Conservation (phyloP, 2,113 vertebrate genomes). For the Pseudorasbora parva region DNA sequence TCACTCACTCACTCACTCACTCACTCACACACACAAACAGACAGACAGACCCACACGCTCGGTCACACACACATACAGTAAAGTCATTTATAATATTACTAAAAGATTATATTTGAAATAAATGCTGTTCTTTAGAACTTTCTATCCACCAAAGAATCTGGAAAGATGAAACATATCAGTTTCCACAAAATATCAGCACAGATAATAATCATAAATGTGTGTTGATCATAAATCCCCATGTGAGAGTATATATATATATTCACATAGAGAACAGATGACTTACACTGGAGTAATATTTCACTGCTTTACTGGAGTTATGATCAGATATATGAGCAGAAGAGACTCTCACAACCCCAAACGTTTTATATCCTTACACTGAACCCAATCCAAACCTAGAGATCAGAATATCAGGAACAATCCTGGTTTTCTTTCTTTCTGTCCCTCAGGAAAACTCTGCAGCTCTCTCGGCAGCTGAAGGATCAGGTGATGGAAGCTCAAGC, state of each 20-base stretch:
- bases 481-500: slow-evolving; percentile 96
- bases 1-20: too few relatives aligned
- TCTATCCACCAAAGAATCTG: not conserved
- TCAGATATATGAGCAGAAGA: not conserved
- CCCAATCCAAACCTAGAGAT: not conserved
- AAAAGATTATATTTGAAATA: not conserved
- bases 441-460: slow-evolving; percentile 89
- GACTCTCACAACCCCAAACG: not conserved
- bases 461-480: slow-evolving; percentile 92
- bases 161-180: too few relatives aligned
- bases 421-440: not conserved
- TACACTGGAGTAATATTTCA: not conserved
- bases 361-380: too few relatives aligned
- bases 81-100: not conserved
- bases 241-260: too few relatives aligned
- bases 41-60: too few relatives aligned
- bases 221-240: not conserved
- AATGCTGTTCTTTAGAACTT: not conserved
- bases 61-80: too few relatives aligned
- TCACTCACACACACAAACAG: too few relatives aligned
- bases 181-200: not conserved
- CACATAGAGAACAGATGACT: too few relatives aligned
- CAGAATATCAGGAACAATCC: not conserved
- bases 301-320: not conserved
- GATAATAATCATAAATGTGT: not conserved